phyloP scores from a whole-genome alignment of 2,888 invertebrate genomes.

The Apomyelois bistriatella region DNA sequence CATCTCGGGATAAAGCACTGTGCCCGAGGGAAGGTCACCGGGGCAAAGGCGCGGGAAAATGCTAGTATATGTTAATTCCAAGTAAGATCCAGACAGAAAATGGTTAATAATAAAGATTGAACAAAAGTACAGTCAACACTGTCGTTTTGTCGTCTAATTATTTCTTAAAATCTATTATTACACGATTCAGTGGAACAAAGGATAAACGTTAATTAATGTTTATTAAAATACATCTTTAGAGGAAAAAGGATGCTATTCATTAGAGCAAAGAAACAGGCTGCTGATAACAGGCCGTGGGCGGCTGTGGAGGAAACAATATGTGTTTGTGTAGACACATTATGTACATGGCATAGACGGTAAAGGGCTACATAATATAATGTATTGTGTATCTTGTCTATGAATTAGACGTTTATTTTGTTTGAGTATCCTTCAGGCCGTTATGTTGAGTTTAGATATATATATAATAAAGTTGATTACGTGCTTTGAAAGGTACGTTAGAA shows the following conservation, averaged over 20 bases:
- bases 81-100: too few species aligned
- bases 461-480: too few species aligned
- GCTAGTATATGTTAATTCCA: too few species aligned
- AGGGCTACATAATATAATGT: neutral
- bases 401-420: neutral
- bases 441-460: too few species aligned
- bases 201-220: neutral
- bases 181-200: neutral
- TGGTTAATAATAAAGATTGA: too few species aligned
- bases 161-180: neutral
- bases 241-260: neutral
- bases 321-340: neutral
- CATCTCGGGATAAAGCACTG: too few species aligned
- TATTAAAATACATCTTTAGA: constrained; percentile 2
- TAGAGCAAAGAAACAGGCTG: neutral
- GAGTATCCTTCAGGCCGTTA: too few species aligned
- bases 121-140: too few species aligned
- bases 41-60: too few species aligned
- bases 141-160: neutral
- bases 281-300: neutral
- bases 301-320: neutral
- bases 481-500: too few species aligned
- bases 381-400: neutral
- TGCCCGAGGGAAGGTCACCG: too few species aligned
- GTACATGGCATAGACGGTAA: neutral